Base-by-base conservation (phyloP, 2,888 invertebrate genomes). In the Tachina fera region DNA sequence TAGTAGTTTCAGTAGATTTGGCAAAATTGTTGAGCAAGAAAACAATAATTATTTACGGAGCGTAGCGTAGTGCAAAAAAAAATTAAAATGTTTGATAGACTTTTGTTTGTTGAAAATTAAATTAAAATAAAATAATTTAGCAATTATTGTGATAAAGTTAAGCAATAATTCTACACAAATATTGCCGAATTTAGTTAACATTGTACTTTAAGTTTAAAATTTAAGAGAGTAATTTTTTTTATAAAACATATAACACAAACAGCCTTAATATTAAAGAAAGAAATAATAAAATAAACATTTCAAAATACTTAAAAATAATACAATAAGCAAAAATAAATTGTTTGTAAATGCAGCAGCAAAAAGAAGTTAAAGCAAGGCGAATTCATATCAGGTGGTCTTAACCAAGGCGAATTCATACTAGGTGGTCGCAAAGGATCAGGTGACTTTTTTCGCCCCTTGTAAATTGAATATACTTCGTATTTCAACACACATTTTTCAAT, bases 171-270 rank as follows among this genome's bases (percentile, higher is more conserved):
- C 16, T 4, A 39, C 10, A 4, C 31, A 76, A 70, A n/a, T 39
- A 39, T 39, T 9, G 47, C 10, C 19, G 19, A 76, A 76, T 65
- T 76, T 56, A 53, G 56, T 76, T 56, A 53, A 65, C 31, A 65
- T 11, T 53, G 63, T 43, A 51, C 39, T 61, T 31, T n/a, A 10
- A 45, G 3, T 1, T 41, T 31, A 9, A 65, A 65, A 9, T 41
- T 63, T 58, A 31, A 3, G 16, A 51, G 3, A 31, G 31, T 51
- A 47, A 47, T 39, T 31, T 67, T 49, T 70, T 60, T 68, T 70
- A 61, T 49, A 41, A 45, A 70, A 58, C 61, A 61, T 75, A 41
- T 83, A 89, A 90, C 90, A 90, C 90, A 90, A 91, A 91, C 90
- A 89, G 90, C 90, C 90, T 89, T 90, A 87, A 87, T 58, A 41